These are phyloP conservation scores for Actinia tenebrosa DNA, from an alignment of 64 coral and sea anemone species.

Conservation along the genomic window DNA sequence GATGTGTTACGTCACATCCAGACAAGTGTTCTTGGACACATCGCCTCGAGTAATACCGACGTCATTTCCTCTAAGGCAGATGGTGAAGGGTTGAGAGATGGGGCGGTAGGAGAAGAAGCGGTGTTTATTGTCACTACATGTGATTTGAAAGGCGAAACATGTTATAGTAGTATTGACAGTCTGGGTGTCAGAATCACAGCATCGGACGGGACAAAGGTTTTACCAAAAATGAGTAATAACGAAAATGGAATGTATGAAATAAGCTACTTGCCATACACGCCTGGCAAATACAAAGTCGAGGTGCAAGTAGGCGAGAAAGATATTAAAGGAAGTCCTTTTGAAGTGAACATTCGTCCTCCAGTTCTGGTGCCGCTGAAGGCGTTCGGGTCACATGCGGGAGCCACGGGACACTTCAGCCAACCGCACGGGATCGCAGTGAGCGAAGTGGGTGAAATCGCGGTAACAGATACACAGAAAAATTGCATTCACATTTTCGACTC, in stretches of 20 bases:
- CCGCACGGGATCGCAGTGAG: conserved; percentile 49
- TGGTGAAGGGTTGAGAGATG: conserved; percentile 43
- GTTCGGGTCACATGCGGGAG: conserved; percentile 46
- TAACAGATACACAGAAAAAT: conserved; percentile 53
- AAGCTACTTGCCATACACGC: conserved; percentile 24
- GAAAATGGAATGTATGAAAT: conserved; percentile 48
- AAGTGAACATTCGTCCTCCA: conserved; percentile 40
- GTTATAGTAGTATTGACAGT: conserved; percentile 53
- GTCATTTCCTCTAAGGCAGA: conserved; percentile 29
- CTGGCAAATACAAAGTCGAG: conserved; percentile 39
- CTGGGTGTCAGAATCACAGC: conserved; percentile 34
- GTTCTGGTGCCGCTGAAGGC: conserved; percentile 49
- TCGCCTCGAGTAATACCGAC: conserved; percentile 41
- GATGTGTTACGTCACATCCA: conserved; percentile 44
- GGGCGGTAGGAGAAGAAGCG: conserved; percentile 47
- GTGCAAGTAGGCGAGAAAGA: conserved; percentile 34
- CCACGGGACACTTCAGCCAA: conserved; percentile 47
- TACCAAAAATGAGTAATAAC: conserved; percentile 31
- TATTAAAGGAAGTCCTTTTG: conserved; percentile 58
- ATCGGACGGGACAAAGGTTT: conserved; percentile 24
- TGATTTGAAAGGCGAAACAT: conserved; percentile 42
- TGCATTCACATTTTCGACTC: conserved; percentile 46
- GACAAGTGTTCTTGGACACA: conserved; percentile 27
- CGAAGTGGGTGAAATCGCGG: conserved; percentile 34
- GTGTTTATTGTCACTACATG: conserved; percentile 48